These are phyloP conservation scores for Rhamphomyia laevipes DNA, from an alignment of 2,888 invertebrate species.

Conservation along the genomic window DNA sequence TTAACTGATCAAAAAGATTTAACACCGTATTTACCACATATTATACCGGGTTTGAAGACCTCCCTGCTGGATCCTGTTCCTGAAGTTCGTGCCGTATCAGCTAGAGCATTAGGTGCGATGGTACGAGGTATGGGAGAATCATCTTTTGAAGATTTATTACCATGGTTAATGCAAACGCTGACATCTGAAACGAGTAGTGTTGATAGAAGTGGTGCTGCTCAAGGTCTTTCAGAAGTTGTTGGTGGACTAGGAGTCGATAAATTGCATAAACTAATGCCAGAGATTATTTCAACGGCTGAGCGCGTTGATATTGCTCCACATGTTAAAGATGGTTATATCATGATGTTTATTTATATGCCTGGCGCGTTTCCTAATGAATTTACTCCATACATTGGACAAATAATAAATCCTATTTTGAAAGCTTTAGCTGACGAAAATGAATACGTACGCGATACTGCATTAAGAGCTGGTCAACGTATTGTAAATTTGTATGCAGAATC, in stretches of 20 bases:
- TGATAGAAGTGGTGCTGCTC: conserved; percentile 90
- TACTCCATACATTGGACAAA: conserved; percentile 89
- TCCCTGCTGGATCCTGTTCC: conserved; percentile 96
- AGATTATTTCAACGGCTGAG: conserved; percentile 89
- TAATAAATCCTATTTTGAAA: conserved; percentile 93
- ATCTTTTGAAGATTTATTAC: conserved; percentile 89
- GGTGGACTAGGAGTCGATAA: conserved; percentile 92
- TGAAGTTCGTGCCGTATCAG: conserved; percentile 91
- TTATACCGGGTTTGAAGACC: conserved; percentile 92
- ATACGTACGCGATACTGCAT: conserved; percentile 93
- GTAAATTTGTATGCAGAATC: conserved; percentile 94
- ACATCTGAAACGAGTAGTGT: conserved; percentile 93
- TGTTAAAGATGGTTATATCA: conserved; percentile 98
- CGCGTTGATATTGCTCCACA: conserved; percentile 88
- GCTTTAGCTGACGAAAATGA: conserved; percentile 98
- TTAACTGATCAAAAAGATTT: conserved; percentile 97
- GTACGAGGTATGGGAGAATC: conserved; percentile 94
- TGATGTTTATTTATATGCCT: conserved; percentile 99
- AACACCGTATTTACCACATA: conserved; percentile 87
- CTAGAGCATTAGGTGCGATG: conserved; percentile 94
- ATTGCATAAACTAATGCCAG: conserved; percentile 92
- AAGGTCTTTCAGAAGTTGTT: conserved; percentile 94
- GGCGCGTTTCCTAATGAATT: conserved; percentile 93
- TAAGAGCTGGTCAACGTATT: conserved; percentile 92
- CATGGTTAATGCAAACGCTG: conserved; percentile 97